Percentiles rank a stretch among this genome's conserved stretches.
These are phyloP conservation scores for Entelurus aequoreus DNA, from an alignment of 2,113 vertebrate species.

Conservation along the genomic window DNA sequence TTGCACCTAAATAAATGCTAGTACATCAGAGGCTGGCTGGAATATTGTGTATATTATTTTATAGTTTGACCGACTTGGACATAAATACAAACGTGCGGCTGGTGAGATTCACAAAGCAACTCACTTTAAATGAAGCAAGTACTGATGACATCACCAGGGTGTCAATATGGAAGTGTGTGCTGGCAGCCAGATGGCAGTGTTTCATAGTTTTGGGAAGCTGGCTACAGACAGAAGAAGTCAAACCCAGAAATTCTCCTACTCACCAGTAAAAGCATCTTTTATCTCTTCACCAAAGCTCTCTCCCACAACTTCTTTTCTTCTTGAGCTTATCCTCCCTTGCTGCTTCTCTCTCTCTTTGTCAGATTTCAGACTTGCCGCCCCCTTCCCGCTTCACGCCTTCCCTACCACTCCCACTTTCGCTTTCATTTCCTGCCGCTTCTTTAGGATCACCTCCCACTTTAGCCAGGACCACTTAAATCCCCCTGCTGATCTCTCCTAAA, in stretches of 20 bases:
- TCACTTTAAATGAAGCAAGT: not conserved
- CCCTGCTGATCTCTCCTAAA: not conserved
- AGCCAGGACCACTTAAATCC: constrained; percentile 17
- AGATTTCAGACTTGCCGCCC: constrained; percentile 18
- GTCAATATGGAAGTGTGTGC: constrained; percentile 3
- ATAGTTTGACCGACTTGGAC: no score
- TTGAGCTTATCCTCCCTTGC: constrained; percentile 26
- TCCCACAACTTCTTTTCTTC: constrained; percentile 14
- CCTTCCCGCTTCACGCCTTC: constrained; percentile 3
- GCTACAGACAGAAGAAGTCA: constrained; percentile 34
- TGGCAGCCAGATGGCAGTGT: constrained; percentile 69
- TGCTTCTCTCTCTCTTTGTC: constrained; percentile 1
- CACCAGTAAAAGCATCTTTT: constrained; percentile 53
- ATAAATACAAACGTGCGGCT: no score
- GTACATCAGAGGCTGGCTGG: no score
- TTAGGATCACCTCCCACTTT: constrained; percentile 45
- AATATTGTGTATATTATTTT: no score
- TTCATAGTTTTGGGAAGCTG: constrained; percentile 35
- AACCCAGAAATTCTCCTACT: constrained; percentile 45
- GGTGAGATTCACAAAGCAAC: no score
- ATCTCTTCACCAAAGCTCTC: constrained; percentile 29
- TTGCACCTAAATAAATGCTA: no score
- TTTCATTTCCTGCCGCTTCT: constrained; percentile 34
- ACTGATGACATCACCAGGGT: not conserved
- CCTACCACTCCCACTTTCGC: constrained; percentile 33